phyloP scores from a whole-genome alignment of 2,113 vertebrate species.

The Bucco capensis region DNA sequence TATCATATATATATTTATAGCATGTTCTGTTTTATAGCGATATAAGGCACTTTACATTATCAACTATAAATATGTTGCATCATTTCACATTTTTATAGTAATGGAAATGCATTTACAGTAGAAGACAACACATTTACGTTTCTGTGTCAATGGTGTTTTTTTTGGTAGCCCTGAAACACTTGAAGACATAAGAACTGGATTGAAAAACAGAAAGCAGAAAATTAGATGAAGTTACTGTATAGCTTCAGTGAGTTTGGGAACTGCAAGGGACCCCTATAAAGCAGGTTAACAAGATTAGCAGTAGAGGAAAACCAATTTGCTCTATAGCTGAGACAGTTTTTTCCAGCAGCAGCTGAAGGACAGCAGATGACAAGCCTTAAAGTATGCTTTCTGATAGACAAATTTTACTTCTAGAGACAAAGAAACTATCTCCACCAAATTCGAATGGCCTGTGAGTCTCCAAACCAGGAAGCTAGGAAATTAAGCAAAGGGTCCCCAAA shows the following conservation, averaged over 20 bases:
- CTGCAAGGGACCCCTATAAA: neutral
- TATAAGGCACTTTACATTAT: neutral
- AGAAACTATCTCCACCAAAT: neutral
- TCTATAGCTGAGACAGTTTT: neutral
- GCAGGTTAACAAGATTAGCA: neutral
- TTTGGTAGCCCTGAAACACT: neutral
- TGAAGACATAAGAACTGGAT: neutral
- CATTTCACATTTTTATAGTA: neutral
- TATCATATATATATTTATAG: neutral
- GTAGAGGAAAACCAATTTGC: neutral
- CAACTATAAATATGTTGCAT: neutral
- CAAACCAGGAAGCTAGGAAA: neutral
- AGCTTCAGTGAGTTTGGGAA: neutral
- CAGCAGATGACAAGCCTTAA: neutral
- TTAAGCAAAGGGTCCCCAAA: neutral
- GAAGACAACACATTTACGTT: neutral
- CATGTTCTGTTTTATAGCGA: neutral
- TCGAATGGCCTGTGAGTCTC: neutral
- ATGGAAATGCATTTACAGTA: neutral
- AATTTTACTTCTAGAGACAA: neutral
- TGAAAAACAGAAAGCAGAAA: conserved; percentile 8
- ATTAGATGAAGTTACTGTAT: neutral
- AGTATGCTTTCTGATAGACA: neutral
- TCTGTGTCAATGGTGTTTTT: neutral
- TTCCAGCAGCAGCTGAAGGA: neutral